A percentile compares a stretch with the other conserved stretches of the same genome.
phyloP scores from a whole-genome alignment of 2,888 invertebrate genomes.

The Terebella lapidaria region DNA sequence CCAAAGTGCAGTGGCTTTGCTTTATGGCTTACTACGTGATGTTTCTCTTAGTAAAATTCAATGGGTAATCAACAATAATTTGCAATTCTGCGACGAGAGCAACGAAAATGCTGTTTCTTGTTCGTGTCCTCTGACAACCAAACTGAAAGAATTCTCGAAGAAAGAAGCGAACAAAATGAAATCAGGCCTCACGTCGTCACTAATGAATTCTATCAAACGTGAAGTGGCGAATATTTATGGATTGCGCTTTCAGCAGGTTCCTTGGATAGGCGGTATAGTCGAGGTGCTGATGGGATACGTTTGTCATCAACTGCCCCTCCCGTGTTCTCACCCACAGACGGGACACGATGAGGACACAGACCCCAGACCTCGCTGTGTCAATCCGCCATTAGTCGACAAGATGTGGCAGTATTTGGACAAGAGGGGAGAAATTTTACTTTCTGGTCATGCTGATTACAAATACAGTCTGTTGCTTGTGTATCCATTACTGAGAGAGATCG shows the following conservation, averaged over 20 bases:
- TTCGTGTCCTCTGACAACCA: neutral
- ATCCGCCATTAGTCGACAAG: neutral
- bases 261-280: neutral
- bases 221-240: constrained; percentile 3
- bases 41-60: constrained; percentile 64
- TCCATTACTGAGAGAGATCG: constrained; percentile 75
- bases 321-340: neutral
- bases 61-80: neutral
- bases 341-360: neutral
- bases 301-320: neutral
- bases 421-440: neutral
- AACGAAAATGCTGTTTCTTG: neutral
- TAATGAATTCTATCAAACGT: neutral
- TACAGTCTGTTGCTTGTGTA: constrained; percentile 58
- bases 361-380: constrained; percentile 1
- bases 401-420: constrained; percentile 3
- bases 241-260: neutral
- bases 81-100: neutral
- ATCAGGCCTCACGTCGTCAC: neutral
- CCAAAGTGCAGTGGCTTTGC: constrained; percentile 78
- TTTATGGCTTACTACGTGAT: constrained; percentile 67
- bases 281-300: constrained; percentile 6
- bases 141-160: neutral
- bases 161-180: neutral
- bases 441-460: neutral